These are phyloP conservation scores for Ctenodactylus gundi DNA, from an alignment of 2,113 vertebrate genomes.

Conservation along the genomic window DNA sequence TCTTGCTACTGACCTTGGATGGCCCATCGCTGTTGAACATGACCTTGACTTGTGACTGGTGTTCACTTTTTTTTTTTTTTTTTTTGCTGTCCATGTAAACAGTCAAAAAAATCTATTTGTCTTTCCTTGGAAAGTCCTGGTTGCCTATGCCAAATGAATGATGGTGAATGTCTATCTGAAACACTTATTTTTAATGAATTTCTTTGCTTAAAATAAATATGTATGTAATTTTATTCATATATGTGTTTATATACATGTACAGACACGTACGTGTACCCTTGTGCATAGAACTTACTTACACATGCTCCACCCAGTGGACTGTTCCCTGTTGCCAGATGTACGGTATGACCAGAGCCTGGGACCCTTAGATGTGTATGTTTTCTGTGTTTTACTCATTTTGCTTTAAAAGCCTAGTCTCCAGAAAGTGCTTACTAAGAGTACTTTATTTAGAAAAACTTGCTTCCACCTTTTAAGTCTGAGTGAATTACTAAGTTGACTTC, in stretches of 20 bases:
- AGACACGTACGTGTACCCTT: neutral
- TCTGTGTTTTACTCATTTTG: neutral
- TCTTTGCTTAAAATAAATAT: neutral
- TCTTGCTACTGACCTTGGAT: neutral
- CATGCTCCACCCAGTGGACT: neutral
- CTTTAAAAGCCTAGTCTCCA: neutral
- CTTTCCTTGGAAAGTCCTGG: neutral
- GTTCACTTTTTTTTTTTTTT: neutral
- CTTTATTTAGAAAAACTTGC: neutral
- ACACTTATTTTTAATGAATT: neutral
- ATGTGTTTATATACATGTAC: too few species aligned
- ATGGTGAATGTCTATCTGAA: conserved; percentile 16
- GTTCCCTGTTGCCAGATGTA: neutral
- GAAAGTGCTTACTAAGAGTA: neutral
- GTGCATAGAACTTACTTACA: neutral
- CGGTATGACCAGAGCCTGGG: neutral
- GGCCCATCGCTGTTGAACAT: neutral
- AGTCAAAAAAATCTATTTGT: neutral
- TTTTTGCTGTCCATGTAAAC: neutral
- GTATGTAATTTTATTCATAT: neutral
- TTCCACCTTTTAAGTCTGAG: neutral
- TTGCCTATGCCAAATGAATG: neutral
- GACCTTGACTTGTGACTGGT: neutral
- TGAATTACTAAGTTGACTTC: conserved; percentile 24
- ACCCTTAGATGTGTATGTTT: neutral